phyloP scores from a whole-genome alignment of 2,113 vertebrate genomes.

The Arenaria interpres region DNA sequence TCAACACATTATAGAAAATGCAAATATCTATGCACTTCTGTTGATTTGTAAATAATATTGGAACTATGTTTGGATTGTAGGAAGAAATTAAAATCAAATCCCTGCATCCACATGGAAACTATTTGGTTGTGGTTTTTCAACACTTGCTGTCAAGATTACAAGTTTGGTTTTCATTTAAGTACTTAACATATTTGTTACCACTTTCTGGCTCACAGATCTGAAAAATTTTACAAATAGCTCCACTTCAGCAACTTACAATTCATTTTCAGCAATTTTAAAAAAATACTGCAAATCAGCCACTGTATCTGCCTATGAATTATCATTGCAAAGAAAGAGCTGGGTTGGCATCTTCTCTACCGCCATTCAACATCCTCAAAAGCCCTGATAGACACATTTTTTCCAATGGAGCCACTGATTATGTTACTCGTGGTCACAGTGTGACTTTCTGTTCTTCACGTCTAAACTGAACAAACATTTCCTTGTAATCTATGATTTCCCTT shows the following conservation, averaged over 20 bases:
- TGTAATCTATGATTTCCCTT: neutral
- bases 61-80: neutral
- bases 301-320: neutral
- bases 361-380: neutral
- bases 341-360: neutral
- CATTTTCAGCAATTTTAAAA: neutral
- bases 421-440: neutral
- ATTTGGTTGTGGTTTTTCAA: neutral
- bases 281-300: neutral
- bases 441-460: neutral
- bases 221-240: neutral
- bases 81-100: neutral
- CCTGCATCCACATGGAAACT: neutral
- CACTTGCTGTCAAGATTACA: neutral
- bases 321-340: neutral
- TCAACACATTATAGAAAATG: neutral
- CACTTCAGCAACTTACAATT: neutral
- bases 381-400: neutral
- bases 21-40: neutral
- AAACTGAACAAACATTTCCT: neutral
- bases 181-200: neutral
- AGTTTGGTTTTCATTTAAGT: neutral
- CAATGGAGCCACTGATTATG: fast-evolving
- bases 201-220: neutral
- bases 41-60: neutral